Conservation (phyloP, 2,113 vertebrate genomes). For the Sitta europaea region DNA sequence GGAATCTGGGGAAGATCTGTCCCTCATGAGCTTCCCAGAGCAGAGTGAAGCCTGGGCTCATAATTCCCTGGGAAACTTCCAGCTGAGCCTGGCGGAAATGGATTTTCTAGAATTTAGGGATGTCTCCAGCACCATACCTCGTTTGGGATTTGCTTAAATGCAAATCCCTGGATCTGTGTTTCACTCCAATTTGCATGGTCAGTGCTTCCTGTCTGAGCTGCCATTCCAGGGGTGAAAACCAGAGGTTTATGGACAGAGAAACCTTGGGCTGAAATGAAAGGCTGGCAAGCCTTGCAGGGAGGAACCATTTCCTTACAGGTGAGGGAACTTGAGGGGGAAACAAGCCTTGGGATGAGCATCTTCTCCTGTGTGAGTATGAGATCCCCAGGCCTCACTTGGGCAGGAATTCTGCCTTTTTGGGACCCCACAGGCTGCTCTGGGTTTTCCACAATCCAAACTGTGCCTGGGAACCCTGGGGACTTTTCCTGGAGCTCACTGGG, state of each 20-base stretch:
- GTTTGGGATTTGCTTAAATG: conserved; percentile 62
- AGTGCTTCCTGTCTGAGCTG: neutral
- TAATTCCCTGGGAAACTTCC: neutral
- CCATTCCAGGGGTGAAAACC: neutral
- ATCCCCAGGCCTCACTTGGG: rapidly evolving
- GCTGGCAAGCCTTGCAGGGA: neutral
- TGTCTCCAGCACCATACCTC: neutral
- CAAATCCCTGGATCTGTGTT: conserved; percentile 32
- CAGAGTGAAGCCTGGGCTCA: neutral
- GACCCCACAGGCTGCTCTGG: neutral
- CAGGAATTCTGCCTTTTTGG: neutral
- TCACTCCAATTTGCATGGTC: conserved; percentile 54
- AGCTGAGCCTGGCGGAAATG: neutral
- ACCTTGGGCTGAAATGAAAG: neutral
- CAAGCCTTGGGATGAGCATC: neutral
- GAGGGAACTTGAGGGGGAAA: neutral
- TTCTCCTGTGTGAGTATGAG: neutral
- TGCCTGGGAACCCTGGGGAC: neutral
- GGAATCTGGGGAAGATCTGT: neutral
- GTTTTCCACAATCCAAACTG: neutral
- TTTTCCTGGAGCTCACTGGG: neutral
- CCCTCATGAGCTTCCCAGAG: neutral
- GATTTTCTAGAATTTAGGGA: neutral
- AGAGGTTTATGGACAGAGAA: neutral
- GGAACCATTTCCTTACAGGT: neutral